Base-by-base conservation (phyloP, 2,113 vertebrate genomes). In the Phasianus colchicus region DNA sequence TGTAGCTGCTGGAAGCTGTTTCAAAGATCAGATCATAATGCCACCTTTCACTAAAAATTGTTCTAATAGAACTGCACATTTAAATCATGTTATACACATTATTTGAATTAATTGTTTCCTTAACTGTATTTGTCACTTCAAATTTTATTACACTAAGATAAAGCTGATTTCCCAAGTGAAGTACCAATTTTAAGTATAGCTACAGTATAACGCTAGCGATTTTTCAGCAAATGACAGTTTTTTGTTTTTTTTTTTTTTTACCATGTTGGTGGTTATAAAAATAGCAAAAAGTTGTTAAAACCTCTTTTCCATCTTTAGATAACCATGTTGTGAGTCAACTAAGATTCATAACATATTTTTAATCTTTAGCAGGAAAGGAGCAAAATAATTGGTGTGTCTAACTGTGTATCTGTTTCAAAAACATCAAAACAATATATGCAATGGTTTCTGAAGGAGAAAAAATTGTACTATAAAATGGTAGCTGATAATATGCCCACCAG, bases 221-320 rank as follows among this genome's bases (percentile, higher is more conserved):
- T 97, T 97, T 96, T 80, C 86, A 92, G 55, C 55, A 88, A 88
- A 95, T 84, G 95, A 93, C 75, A 96, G 92, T 9, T 94, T 36
- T 8, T 24, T 21, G 10, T 27, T 15, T 27, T 24, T 21, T 21
- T 27, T 15, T 27, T 95, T 81, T 77, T 95, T 65, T 91, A 73
- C 86, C 87, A 78, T 88, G 69, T 64, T 84, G 90, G 90, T 13
- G 22, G 54, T 82, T 71, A 79, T 81, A 96, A 96, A 97, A 94
- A 47, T 90, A 94, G 10, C 24, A 93, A 89, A 93, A 83, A 96
- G 58, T 48, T 95, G 94, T 95, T 96, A 88, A 95, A 97, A 95
- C 43, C 61, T 91, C 76, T 90, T 87, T 45, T 34, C 15, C 24
- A 52, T 80, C 61, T 66, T 85, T 93, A 81, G 88, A 74, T 43